Conservation (phyloP, 2,888 invertebrate species). For the Xestoiulus laeticollis region DNA sequence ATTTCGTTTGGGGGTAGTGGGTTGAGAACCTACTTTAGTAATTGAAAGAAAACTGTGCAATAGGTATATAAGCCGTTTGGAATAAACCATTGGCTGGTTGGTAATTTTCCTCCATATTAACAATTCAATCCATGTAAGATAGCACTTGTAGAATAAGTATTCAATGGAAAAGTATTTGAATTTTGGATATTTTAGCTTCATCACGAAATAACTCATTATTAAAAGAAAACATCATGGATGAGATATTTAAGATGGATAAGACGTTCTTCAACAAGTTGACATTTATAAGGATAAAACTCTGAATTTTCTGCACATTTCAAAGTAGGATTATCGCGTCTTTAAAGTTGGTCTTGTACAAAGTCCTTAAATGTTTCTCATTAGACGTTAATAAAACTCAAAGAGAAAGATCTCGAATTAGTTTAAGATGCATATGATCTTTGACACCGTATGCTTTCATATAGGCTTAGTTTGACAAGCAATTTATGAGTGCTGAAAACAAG, state of each 20-base stretch:
- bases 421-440: background rate
- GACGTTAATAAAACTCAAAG: background rate
- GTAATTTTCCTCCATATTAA: too few species aligned
- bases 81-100: too few species aligned
- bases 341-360: background rate
- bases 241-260: background rate
- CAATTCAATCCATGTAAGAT: too few species aligned
- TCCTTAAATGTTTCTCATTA: background rate
- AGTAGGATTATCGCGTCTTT: background rate
- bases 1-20: background rate
- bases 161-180: too few species aligned
- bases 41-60: too few species aligned
- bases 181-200: too few species aligned
- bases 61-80: too few species aligned
- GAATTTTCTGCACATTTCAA: background rate
- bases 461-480: slow-evolving; percentile 27
- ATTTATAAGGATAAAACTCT: too few species aligned
- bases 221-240: background rate
- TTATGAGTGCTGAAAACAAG: background rate
- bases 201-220: too few species aligned
- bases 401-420: slow-evolving; percentile 9
- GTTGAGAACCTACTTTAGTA: too few species aligned
- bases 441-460: background rate
- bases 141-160: too few species aligned
- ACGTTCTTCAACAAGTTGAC: background rate